phyloP scores from a whole-genome alignment of 1,140 invertebrate species.

The Drosophila micromelanica region DNA sequence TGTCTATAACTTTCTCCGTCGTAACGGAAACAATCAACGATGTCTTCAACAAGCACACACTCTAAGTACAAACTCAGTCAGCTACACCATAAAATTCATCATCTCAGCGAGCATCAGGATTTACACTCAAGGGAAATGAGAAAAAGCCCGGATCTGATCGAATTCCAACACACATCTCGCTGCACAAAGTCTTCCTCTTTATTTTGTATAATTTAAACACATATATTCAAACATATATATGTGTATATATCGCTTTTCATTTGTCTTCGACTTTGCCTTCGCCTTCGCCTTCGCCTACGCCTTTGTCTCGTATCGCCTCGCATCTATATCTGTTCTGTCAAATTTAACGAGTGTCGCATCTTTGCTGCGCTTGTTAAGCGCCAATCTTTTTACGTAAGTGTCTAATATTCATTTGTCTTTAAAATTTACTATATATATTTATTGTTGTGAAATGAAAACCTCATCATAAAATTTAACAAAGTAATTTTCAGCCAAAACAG shows the following conservation, averaged over 20 bases:
- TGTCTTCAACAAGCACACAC: conserved; percentile 17
- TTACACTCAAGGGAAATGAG: conserved; percentile 1
- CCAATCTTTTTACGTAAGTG: conserved; percentile 42
- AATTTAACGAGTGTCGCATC: conserved; percentile 11
- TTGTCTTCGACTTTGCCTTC: conserved; percentile 25
- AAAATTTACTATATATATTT: not conserved
- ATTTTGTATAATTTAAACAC: not conserved
- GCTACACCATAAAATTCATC: conserved; percentile 15
- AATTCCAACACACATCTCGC: not conserved
- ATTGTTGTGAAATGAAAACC: not conserved
- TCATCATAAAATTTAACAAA: too few species aligned
- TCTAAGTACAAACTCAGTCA: conserved; percentile 12
- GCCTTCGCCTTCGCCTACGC: conserved; percentile 8
- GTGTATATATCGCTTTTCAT: conserved; percentile 25
- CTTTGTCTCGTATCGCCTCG: conserved; percentile 23
- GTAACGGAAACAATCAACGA: conserved; percentile 40
- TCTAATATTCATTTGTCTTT: conserved; percentile 19
- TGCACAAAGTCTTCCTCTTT: too few species aligned
- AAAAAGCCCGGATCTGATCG: not conserved
- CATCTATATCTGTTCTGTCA: conserved; percentile 39
- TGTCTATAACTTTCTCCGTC: conserved; percentile 46
- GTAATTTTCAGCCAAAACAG: too few species aligned
- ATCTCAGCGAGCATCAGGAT: conserved; percentile 13
- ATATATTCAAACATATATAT: conserved; percentile 1
- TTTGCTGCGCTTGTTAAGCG: conserved; percentile 15